Evolutionary conservation across 2,113 vertebrate genomes (phyloP), one percentile per base, ranked within the genome.

Genomic region (Pangasianodon gigas): DNA sequence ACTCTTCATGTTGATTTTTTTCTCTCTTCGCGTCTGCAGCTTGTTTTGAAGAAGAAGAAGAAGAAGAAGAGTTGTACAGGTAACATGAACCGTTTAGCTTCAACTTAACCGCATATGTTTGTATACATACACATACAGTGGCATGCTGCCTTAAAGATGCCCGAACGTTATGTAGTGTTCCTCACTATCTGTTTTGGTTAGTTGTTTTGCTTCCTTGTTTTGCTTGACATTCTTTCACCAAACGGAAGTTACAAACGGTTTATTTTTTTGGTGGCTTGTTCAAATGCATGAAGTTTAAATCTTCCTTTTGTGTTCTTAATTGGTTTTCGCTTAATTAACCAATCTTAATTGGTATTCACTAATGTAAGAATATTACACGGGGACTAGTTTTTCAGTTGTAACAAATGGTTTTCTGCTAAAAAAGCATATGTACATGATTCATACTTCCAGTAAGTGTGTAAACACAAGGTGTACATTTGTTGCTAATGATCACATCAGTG

Each of bases 91-190:
- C 6, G 44, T 16, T 81, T 14, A 52, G n/a, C 46, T 52, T 16
- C 10, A 16, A 6, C 48, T n/a, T 29, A 11, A 79, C 24, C 37
- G 46, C 2, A 1, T 13, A 10, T 18, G 48, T 8, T 32, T 14
- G 0, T 24, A 0, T 62, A 26, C 24, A 62, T 2, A 0, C 10
- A 46, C 19, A 1, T 1, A 6, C 2, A 3, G 21, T 16, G 48
- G 2, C 52, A 37, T 41, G 81, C 8, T 24, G 54, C 1, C 9
- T 41, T 84, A 8, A 84, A 84, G 81, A 84, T 41, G 19, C 54
- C 54, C 52, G 6, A 4, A 6, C 21, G 52, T 0, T 37, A 1
- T 9, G 0, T 0, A 83, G 37, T 56, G 80, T 37, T 83, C 9
- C 8, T 82, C 79, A 54, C 2, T 18, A 0, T 19, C 51, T 4